These are phyloP conservation scores for Sitta europaea DNA, from an alignment of 2,113 vertebrate genomes.

Conservation along the genomic window DNA sequence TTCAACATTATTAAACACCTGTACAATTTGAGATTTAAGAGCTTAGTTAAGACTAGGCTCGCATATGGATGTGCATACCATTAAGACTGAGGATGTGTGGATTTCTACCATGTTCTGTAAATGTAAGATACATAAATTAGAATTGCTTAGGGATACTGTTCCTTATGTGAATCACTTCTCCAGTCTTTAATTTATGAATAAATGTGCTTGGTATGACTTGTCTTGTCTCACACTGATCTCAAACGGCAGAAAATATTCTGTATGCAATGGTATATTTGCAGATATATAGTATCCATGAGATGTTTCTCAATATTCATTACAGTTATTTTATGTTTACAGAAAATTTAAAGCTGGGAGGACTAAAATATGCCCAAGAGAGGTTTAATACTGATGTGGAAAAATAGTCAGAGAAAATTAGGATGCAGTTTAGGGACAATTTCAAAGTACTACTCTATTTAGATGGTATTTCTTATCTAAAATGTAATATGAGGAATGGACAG, in stretches of 20 bases:
- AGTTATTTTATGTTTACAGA: not conserved
- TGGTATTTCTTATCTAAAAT: constrained; percentile 11
- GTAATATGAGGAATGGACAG: not conserved
- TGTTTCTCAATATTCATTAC: not conserved
- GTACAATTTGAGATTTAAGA: not conserved
- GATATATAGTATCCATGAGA: not conserved
- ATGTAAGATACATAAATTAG: constrained; percentile 45
- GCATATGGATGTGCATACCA: not conserved
- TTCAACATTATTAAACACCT: not conserved
- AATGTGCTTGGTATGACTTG: not conserved
- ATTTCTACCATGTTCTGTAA: constrained; percentile 38
- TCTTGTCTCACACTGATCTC: not conserved
- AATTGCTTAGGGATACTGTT: constrained; percentile 2
- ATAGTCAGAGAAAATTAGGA: not conserved
- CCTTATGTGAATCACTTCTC: not conserved
- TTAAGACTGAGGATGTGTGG: not conserved
- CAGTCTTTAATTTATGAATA: not conserved
- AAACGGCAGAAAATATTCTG: not conserved
- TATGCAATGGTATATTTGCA: not conserved
- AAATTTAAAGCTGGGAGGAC: not conserved
- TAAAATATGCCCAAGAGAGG: not conserved
- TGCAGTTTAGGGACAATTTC: not conserved
- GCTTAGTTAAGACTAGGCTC: not conserved
- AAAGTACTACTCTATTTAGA: not conserved
- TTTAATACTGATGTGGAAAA: not conserved